phyloP scores from a whole-genome alignment of 2,797 vertebrate genomes.

The Lophotriccus pileatus region DNA sequence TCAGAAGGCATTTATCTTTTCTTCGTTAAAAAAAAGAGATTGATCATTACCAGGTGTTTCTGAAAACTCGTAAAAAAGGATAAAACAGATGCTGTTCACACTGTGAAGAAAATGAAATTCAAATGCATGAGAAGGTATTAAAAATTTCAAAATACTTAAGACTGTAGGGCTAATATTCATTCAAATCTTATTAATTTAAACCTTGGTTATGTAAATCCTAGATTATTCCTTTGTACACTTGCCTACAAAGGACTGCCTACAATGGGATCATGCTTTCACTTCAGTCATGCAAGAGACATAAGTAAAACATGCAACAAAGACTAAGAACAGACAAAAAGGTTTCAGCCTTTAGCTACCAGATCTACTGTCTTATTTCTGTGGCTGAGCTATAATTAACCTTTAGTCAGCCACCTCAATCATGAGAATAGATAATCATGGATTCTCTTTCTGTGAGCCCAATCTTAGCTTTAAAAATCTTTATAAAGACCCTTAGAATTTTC shows the following conservation, averaged over 20 bases:
- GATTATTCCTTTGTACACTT: background rate
- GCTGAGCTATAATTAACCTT: slow-evolving; percentile 27
- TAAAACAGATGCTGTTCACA: background rate
- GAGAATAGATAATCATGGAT: background rate
- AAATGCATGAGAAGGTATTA: background rate
- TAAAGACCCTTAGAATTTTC: background rate
- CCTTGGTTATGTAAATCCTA: slow-evolving; percentile 18
- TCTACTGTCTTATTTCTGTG: background rate
- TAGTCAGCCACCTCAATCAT: background rate
- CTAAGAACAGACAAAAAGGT: slow-evolving; percentile 29
- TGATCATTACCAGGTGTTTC: background rate
- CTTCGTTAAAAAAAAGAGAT: background rate
- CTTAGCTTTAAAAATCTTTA: background rate
- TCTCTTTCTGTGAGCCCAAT: background rate
- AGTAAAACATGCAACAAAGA: background rate
- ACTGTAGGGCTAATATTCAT: background rate
- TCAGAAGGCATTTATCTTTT: background rate
- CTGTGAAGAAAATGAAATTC: background rate
- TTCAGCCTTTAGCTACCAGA: slow-evolving; percentile 3
- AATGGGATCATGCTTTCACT: slow-evolving; percentile 1
- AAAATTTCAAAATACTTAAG: background rate
- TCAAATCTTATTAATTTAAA: slow-evolving; percentile 6
- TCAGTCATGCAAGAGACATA: slow-evolving; percentile 7
- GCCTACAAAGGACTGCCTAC: background rate
- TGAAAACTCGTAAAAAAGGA: background rate